A percentile compares a stretch with the other conserved stretches of the same genome.
Evolutionary conservation across 1,140 invertebrate genomes (phyloP).

Genomic region (Streblospio benedicti): DNA sequence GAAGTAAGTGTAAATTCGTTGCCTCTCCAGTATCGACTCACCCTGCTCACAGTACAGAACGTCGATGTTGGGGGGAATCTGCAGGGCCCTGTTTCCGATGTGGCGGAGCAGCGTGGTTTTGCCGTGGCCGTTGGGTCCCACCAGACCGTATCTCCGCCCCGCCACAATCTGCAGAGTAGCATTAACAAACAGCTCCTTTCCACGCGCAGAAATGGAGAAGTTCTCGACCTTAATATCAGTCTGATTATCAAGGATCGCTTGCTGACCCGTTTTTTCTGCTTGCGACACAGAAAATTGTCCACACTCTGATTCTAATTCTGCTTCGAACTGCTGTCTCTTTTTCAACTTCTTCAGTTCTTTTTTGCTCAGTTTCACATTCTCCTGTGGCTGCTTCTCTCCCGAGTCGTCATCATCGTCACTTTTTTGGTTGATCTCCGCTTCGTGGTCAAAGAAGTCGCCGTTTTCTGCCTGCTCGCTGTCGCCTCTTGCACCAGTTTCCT

Average conservation of each 20-base stretch:
- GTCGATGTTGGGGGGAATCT: conserved; percentile 93
- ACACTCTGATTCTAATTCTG: conserved; percentile 72
- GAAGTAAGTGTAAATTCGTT: neutral
- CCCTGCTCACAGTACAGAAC: conserved; percentile 94
- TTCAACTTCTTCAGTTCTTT: conserved; percentile 93
- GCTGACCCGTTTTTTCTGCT: conserved; percentile 73
- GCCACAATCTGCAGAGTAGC: conserved; percentile 88
- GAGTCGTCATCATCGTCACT: neutral
- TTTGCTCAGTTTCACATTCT: conserved; percentile 64
- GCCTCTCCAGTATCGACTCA: too few species aligned
- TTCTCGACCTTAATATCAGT: conserved; percentile 96
- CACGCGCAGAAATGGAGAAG: conserved; percentile 94
- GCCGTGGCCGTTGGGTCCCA: conserved; percentile 97
- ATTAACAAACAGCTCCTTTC: conserved; percentile 95
- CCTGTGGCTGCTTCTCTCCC: conserved; percentile 3
- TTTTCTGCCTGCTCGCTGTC: too few species aligned
- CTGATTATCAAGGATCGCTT: conserved; percentile 75
- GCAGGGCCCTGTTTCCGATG: conserved; percentile 75
- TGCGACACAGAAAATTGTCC: conserved; percentile 91
- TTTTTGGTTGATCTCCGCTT: neutral
- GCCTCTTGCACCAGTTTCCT: too few species aligned
- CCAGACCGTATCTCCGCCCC: conserved; percentile 89
- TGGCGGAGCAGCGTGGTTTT: conserved; percentile 97
- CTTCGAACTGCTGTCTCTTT: conserved; percentile 50
- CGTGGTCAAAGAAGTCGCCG: too few species aligned